Conservation (phyloP, 2,888 invertebrate species). For the Eupithecia tripunctaria region DNA sequence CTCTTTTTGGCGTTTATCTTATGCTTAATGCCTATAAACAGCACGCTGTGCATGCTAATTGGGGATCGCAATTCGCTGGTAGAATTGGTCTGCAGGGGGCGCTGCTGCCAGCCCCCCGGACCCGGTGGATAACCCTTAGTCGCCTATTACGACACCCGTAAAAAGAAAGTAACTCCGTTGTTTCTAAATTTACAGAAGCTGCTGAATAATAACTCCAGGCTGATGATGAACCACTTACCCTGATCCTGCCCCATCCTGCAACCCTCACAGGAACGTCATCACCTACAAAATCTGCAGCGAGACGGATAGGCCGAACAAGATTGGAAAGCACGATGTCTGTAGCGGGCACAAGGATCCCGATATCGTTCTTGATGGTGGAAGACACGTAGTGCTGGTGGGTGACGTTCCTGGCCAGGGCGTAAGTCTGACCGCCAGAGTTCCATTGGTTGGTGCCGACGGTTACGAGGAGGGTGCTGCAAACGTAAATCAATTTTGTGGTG, state of each 20-base stretch:
- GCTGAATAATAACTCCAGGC: too few relatives aligned
- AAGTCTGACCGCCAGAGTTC: constrained; percentile 59
- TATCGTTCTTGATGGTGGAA: constrained; percentile 64
- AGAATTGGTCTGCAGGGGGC: too few relatives aligned
- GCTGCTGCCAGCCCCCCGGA: too few relatives aligned
- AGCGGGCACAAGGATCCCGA: constrained; percentile 59
- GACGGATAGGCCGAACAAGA: constrained; percentile 45
- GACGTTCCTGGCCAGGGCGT: constrained; percentile 58
- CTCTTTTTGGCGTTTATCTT: too few relatives aligned
- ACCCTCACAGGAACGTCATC: constrained; percentile 50
- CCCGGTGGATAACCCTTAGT: too few relatives aligned
- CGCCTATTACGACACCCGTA: too few relatives aligned
- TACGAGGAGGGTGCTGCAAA: constrained; percentile 34
- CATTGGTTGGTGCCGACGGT: constrained; percentile 48
- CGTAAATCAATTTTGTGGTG: background rate
- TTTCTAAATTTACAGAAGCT: too few relatives aligned
- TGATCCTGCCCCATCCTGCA: constrained; percentile 69
- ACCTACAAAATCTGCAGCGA: constrained; percentile 47
- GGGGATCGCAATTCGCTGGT: too few relatives aligned
- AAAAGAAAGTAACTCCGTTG: too few relatives aligned
- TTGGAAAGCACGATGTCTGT: constrained; percentile 38
- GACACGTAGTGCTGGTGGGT: constrained; percentile 65
- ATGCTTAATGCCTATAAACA: too few relatives aligned
- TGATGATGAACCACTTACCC: constrained; percentile 49
- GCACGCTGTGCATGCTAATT: too few relatives aligned